Base-by-base conservation (phyloP, 1,140 invertebrate genomes). In the Thalassaphorura encarpata region DNA sequence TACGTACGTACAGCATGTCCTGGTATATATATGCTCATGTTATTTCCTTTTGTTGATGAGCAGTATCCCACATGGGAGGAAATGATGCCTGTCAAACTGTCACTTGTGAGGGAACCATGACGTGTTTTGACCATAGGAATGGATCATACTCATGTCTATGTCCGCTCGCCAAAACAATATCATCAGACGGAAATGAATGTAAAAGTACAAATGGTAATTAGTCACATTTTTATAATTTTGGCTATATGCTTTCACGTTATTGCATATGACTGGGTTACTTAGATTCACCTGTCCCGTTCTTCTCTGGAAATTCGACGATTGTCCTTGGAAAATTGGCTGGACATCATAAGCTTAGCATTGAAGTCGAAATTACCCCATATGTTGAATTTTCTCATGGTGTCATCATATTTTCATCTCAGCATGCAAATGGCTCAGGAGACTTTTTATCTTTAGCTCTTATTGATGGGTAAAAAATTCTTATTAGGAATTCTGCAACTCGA, bases 371-470 rank as follows among this genome's bases (percentile, higher is more conserved):
- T 70, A 85, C 85, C 69, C 82, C 87, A 1, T 84, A 86, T 68
- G 80, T 85, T 15, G 78, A 84, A 63, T 56, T 48, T 33, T 62
- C 52, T 2, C 84, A 92, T 68, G 90, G 89, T 43, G 83, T 94
- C 49, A 75, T 95, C 58, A 72, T 94, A 49, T 94, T 90, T 73
- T 85, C 88, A 73, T 87, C 90, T 68, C 88, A 94, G 71, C 83
- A 84, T 69, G 68, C 72, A 50, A 84, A 91, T 66, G 89, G 89
- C 3, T 80, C 80, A 21, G 89, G 89, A 45, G 89, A 94, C 75
- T 95, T 89, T 73, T 80, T 94, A 56, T 89, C 88, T 15, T 72
- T 95, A 29, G 83, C 88, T 36, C 76, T 95, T 64, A 78, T 89
- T 51, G 83, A 84, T 70, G 83, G 87, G 78, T 84, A 77, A 73